phyloP scores from a whole-genome alignment of 2,888 invertebrate species.

The Spilosoma lubricipeda region DNA sequence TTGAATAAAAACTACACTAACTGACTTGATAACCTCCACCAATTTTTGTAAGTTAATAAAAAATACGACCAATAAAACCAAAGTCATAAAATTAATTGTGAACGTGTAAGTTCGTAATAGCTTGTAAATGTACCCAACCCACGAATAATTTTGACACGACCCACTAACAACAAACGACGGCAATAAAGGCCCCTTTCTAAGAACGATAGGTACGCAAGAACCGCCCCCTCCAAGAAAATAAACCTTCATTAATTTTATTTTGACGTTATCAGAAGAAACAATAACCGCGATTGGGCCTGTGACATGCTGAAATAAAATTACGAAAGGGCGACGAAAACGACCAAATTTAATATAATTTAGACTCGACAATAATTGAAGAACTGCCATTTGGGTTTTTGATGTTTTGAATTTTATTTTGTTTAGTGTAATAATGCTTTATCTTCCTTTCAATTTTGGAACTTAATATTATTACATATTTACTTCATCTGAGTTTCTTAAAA shows the following conservation, averaged over 20 bases:
- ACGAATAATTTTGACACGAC: conserved; percentile 5
- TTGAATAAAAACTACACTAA: too few relatives aligned
- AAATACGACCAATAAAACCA: background rate
- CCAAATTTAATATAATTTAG: conserved; percentile 27
- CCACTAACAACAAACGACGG: conserved; percentile 4
- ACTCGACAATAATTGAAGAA: background rate
- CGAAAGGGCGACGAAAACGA: conserved; percentile 33
- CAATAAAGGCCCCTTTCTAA: conserved; percentile 15
- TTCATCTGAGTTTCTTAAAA: too few relatives aligned
- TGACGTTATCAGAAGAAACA: conserved; percentile 55
- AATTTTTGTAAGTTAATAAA: background rate
- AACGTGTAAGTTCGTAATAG: conserved; percentile 11
- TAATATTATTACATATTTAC: background rate
- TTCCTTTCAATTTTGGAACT: background rate
- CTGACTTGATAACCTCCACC: too few relatives aligned
- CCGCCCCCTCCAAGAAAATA: conserved; percentile 25
- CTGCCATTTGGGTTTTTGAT: background rate
- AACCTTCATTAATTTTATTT: conserved; percentile 54
- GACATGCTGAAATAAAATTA: conserved; percentile 47
- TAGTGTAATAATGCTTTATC: background rate
- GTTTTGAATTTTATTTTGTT: background rate
- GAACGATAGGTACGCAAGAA: conserved; percentile 3
- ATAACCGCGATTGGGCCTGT: conserved; percentile 46
- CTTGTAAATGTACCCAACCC: conserved; percentile 10
- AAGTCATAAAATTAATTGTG: conserved; percentile 1